Evolutionary conservation across 1,140 invertebrate genomes (phyloP).

Genomic region (Phymorhynchus buccinoides): DNA sequence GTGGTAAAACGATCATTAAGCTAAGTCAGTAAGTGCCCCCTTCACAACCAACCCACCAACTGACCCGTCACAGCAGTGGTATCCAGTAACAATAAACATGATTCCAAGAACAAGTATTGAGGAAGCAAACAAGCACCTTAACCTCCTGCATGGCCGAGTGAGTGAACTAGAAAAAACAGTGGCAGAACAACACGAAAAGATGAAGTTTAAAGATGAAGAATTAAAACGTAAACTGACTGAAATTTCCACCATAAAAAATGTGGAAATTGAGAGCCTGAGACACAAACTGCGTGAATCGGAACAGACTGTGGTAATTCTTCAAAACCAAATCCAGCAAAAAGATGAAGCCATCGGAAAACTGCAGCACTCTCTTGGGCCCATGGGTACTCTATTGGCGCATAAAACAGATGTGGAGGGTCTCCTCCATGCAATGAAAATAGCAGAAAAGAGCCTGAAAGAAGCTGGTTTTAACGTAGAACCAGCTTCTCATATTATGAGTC

Average conservation of each 20-base stretch:
- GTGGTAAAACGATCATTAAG: no score
- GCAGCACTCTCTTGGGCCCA: conserved; percentile 37
- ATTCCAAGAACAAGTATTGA: conserved; percentile 61
- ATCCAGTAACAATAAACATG: conserved; percentile 50
- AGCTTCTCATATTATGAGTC: not conserved
- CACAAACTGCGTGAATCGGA: conserved; percentile 48
- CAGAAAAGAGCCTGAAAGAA: conserved; percentile 43
- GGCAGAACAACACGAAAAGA: conserved; percentile 54
- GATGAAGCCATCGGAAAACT: conserved; percentile 46
- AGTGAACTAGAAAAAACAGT: conserved; percentile 59
- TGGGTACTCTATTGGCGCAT: conserved; percentile 43
- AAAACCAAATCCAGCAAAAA: conserved; percentile 51
- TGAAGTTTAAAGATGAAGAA: conserved; percentile 55
- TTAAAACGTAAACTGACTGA: conserved; percentile 48
- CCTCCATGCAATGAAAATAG: conserved; percentile 44
- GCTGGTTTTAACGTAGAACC: not conserved
- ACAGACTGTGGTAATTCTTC: conserved; percentile 46
- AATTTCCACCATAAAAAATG: conserved; percentile 41
- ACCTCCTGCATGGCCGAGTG: conserved; percentile 57
- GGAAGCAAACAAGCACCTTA: conserved; percentile 65
- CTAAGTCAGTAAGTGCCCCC: no score
- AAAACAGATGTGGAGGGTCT: conserved; percentile 44
- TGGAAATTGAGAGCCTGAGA: conserved; percentile 41
- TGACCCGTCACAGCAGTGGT: no score
- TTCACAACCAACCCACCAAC: no score